Conservation (phyloP, 2,888 invertebrate genomes). For the Tethea ocularis region DNA sequence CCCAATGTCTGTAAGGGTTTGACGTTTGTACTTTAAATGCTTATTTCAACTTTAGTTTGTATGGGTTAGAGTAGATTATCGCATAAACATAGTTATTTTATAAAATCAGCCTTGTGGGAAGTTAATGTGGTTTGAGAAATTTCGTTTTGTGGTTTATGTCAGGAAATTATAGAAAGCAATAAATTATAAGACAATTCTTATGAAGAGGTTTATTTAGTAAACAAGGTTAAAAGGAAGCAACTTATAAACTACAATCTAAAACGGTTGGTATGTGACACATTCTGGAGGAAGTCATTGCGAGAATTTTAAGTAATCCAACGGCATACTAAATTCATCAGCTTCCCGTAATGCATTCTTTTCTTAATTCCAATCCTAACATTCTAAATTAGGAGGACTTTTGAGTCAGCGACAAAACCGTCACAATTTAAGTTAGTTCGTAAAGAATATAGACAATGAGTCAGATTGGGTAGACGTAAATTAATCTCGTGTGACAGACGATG, state of each 20-base stretch:
- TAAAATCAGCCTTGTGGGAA: background rate
- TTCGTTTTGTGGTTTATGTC: background rate
- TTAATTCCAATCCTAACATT: background rate
- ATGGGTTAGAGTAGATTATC: background rate
- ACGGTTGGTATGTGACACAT: background rate
- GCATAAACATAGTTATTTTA: background rate
- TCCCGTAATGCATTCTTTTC: background rate
- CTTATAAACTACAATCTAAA: background rate
- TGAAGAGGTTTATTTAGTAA: background rate
- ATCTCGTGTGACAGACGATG: constrained; percentile 44
- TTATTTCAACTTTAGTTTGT: background rate
- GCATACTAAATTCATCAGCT: background rate
- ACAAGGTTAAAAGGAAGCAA: no score
- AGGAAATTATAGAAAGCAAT: background rate
- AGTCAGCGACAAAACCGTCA: constrained; percentile 40
- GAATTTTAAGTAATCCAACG: background rate
- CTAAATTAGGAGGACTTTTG: constrained; percentile 32
- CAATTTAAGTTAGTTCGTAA: constrained; percentile 41
- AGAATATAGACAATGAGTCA: constrained; percentile 56
- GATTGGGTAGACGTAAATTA: constrained; percentile 46
- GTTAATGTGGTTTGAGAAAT: background rate
- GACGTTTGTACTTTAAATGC: background rate
- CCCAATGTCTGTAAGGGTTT: background rate
- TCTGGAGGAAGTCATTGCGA: background rate
- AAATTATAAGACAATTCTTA: background rate